Conservation (phyloP, 1,140 invertebrate species). For the Apolygus lucorum region DNA sequence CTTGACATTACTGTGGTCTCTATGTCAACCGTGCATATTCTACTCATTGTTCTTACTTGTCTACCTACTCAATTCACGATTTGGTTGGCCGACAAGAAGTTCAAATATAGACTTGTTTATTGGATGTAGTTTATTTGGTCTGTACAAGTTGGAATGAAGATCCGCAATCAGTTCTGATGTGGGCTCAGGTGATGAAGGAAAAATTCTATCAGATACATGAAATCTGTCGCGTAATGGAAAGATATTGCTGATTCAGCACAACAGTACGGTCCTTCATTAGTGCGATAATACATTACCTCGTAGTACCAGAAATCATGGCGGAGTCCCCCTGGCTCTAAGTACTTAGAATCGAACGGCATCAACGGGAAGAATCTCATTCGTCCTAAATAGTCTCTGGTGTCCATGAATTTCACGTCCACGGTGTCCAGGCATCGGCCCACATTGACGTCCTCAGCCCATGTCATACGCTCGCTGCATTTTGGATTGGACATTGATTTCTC, state of each 20-base stretch:
- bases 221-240: background rate
- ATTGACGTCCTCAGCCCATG: background rate
- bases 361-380: background rate
- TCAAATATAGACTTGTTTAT: no score
- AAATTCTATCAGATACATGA: background rate
- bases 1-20: no score
- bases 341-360: background rate
- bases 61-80: no score
- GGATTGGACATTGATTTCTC: background rate
- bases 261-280: background rate
- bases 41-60: no score
- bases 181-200: background rate
- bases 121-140: no score
- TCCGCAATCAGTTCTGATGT: no score
- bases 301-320: background rate
- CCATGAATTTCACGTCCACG: background rate
- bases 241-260: background rate
- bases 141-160: no score
- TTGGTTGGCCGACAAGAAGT: no score
- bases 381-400: background rate
- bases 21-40: no score
- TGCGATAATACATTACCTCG: background rate
- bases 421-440: background rate
- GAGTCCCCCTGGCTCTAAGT: background rate
- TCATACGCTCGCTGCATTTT: background rate